Percentiles rank a stretch among this genome's conserved stretches.
phyloP scores from a whole-genome alignment of 2,888 invertebrate species.

The Agrotis exclamationis region DNA sequence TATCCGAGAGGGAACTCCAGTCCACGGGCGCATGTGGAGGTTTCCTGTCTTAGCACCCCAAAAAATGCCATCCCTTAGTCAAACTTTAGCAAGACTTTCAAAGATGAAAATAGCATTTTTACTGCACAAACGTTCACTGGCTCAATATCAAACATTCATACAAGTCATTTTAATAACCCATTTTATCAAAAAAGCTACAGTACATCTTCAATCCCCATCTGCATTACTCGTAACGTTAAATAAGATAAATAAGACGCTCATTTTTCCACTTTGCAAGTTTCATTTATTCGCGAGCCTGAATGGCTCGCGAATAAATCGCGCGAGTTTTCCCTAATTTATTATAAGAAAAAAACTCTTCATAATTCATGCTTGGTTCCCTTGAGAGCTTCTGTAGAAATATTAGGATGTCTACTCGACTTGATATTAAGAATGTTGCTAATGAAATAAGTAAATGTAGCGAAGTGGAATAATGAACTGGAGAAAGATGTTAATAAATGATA shows the following conservation, averaged over 20 bases:
- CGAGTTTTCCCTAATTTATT: conserved; percentile 59
- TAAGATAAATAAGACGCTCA: conserved; percentile 43
- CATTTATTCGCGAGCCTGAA: conserved; percentile 54
- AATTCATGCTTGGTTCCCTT: conserved; percentile 43
- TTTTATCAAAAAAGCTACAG: not conserved
- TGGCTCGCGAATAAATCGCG: no score
- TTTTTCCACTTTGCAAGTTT: conserved; percentile 55
- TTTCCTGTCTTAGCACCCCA: no score
- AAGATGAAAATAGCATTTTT: no score
- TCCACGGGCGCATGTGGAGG: no score
- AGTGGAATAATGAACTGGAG: conserved; percentile 12
- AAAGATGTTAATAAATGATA: conserved; percentile 11
- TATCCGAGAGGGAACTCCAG: no score
- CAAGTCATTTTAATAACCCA: not conserved
- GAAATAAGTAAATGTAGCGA: conserved; percentile 48
- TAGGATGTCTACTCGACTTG: conserved; percentile 40
- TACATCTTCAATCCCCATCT: conserved; percentile 21
- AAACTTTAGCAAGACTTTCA: not conserved
- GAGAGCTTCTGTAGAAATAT: conserved; percentile 53
- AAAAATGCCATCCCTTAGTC: not conserved
- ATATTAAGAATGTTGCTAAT: conserved; percentile 51
- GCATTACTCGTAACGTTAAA: conserved; percentile 32
- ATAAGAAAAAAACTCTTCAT: conserved; percentile 58
- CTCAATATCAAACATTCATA: not conserved
- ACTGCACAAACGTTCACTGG: not conserved